These are phyloP conservation scores for Anoncus sp. DNA, from an alignment of 2,888 invertebrate species.

Conservation along the genomic window DNA sequence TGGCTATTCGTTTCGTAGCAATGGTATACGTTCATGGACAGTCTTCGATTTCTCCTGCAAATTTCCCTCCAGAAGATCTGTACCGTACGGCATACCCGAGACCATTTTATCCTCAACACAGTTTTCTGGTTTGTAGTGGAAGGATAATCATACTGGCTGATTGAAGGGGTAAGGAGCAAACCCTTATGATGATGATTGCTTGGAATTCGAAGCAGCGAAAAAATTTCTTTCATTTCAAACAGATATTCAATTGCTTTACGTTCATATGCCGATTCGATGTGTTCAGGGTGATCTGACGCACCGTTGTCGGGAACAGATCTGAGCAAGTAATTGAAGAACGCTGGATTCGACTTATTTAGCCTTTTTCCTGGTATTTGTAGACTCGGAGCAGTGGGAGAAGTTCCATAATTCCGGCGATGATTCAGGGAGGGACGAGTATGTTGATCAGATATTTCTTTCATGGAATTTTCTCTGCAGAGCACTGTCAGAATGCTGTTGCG, in stretches of 20 bases:
- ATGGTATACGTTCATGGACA: neutral
- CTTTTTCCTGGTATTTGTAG: slow-evolving; percentile 7
- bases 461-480: neutral
- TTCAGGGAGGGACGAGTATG: neutral
- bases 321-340: neutral
- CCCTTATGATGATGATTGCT: neutral
- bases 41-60: neutral
- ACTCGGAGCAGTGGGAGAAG: neutral
- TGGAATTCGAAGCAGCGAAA: slow-evolving; percentile 8
- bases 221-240: neutral
- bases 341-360: neutral
- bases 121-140: neutral
- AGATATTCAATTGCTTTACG: neutral
- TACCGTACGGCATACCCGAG: slow-evolving; percentile 3
- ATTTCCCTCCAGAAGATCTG: neutral
- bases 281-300: neutral
- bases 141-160: neutral
- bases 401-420: neutral
- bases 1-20: neutral
- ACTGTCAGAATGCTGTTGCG: neutral
- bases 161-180: neutral
- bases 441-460: slow-evolving; percentile 17
- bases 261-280: neutral
- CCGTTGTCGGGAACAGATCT: neutral
- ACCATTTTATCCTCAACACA: neutral